Evolutionary conservation across 2,888 invertebrate species (phyloP).

Genomic region (Clunio marinus): DNA sequence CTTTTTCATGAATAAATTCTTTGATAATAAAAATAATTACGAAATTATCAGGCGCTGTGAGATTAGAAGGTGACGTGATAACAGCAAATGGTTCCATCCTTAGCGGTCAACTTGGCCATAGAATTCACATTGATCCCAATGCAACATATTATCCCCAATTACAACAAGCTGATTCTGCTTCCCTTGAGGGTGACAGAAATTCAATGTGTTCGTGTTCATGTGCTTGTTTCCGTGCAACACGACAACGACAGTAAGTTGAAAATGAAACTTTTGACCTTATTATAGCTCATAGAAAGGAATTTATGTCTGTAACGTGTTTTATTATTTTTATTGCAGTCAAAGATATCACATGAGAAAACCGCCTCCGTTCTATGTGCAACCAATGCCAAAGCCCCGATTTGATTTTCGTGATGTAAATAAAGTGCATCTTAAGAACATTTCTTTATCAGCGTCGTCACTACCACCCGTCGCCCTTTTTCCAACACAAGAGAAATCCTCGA

Average conservation of each 20-base stretch:
- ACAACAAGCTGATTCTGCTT: slow-evolving; percentile 45
- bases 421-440: slow-evolving; percentile 32
- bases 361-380: slow-evolving; percentile 30
- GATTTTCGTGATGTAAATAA: slow-evolving; percentile 27
- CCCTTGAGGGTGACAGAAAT: slow-evolving; percentile 49
- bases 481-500: slow-evolving; percentile 4
- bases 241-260: slow-evolving; percentile 50
- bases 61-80: slow-evolving; percentile 95
- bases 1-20: not conserved
- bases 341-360: slow-evolving; percentile 30
- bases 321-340: slow-evolving; percentile 20
- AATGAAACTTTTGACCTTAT: not conserved
- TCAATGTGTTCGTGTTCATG: slow-evolving; percentile 52
- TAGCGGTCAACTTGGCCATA: slow-evolving; percentile 58
- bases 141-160: slow-evolving; percentile 23
- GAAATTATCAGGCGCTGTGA: slow-evolving; percentile 80
- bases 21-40: slow-evolving; percentile 51
- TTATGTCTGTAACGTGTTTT: not conserved
- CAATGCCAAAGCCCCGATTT: slow-evolving; percentile 33
- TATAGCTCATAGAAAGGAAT: too few species aligned
- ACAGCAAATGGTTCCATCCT: slow-evolving; percentile 88
- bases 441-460: slow-evolving; percentile 26
- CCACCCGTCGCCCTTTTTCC: slow-evolving; percentile 30
- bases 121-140: slow-evolving; percentile 28
- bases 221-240: slow-evolving; percentile 52